These are phyloP conservation scores for Petrophora chlorosata DNA, from an alignment of 2,888 invertebrate species.

Conservation along the genomic window DNA sequence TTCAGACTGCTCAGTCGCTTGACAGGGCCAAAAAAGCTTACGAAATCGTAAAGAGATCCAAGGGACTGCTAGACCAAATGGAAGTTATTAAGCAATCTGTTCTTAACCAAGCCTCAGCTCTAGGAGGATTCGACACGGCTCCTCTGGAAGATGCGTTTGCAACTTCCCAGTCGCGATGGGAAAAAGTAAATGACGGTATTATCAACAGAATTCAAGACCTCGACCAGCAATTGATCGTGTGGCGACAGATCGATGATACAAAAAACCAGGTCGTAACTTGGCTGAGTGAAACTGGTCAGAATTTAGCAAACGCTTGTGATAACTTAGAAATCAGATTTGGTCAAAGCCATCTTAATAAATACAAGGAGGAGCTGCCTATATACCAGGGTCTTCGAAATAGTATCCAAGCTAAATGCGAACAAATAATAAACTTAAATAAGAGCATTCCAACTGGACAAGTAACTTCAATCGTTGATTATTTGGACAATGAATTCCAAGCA, in stretches of 20 bases:
- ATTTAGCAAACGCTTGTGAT: conserved; percentile 89
- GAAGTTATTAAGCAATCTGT: conserved; percentile 89
- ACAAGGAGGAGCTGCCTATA: conserved; percentile 92
- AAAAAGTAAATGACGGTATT: conserved; percentile 87
- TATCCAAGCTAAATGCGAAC: conserved; percentile 90
- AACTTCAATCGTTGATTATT: conserved; percentile 85
- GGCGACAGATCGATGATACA: conserved; percentile 95
- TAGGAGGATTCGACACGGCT: conserved; percentile 86
- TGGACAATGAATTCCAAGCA: conserved; percentile 90
- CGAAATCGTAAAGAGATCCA: conserved; percentile 89
- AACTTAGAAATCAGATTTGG: conserved; percentile 93
- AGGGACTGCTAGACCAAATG: conserved; percentile 89
- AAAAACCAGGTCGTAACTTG: conserved; percentile 93
- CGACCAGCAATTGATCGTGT: conserved; percentile 95
- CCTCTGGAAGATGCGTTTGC: conserved; percentile 85
- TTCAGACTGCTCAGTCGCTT: conserved; percentile 87
- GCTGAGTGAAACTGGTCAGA: conserved; percentile 92
- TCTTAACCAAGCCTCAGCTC: conserved; percentile 86
- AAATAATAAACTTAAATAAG: conserved; percentile 90
- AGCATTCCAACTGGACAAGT: conserved; percentile 88
- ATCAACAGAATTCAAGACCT: conserved; percentile 90
- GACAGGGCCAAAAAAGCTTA: conserved; percentile 91
- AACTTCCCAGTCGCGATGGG: conserved; percentile 87
- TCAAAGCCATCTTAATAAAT: conserved; percentile 90
- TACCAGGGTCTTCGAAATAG: conserved; percentile 90